Conservation (phyloP, 2,113 vertebrate genomes). For the Ctenomys sociabilis region DNA sequence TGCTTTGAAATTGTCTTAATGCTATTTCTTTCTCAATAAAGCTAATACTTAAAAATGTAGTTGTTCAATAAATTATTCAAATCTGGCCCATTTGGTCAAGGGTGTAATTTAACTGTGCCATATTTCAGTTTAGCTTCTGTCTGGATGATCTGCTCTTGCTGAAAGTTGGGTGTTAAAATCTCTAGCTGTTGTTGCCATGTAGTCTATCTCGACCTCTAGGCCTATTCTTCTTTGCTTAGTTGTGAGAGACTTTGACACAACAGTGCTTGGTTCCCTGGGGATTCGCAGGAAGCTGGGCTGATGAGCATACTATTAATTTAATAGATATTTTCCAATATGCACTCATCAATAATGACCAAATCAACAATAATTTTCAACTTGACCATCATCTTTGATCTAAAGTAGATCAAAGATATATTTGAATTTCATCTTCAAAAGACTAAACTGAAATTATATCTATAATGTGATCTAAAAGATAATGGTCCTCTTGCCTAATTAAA, state of each 20-base stretch:
- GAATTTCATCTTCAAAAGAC: constrained; percentile 7
- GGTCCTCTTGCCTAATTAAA: neutral
- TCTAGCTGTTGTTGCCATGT: neutral
- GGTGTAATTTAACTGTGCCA: neutral
- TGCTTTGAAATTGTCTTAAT: no score
- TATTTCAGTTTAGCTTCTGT: neutral
- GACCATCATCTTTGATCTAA: neutral
- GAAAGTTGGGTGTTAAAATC: neutral
- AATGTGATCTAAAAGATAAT: neutral
- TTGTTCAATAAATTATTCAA: neutral
- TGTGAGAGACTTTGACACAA: neutral
- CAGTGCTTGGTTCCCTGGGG: neutral
- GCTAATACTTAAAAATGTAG: neutral
- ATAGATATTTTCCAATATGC: neutral
- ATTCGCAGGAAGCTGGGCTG: neutral
- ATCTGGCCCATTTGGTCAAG: neutral
- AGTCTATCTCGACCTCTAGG: neutral
- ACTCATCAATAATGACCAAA: neutral
- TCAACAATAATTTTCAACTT: constrained; percentile 6
- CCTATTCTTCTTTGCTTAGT: neutral
- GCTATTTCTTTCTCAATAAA: no score
- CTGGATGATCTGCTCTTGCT: neutral
- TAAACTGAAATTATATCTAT: neutral
- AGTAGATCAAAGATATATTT: neutral
- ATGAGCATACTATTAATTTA: neutral